Conservation (phyloP, 2,113 vertebrate species). For the Gallinago paraguaiae region DNA sequence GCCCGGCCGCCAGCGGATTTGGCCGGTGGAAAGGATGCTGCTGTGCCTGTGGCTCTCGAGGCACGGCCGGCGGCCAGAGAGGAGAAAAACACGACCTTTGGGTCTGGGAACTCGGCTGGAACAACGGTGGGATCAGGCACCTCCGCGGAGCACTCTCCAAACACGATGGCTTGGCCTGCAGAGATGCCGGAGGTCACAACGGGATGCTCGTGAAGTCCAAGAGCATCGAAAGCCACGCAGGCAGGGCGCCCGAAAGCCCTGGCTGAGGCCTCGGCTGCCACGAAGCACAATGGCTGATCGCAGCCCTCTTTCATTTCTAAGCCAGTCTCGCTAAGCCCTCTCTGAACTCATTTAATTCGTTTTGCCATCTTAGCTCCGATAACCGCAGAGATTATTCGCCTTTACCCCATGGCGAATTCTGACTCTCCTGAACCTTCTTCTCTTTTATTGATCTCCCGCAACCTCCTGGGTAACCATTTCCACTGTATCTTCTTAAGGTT, state of each 20-base stretch:
- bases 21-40: neutral
- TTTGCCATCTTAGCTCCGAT: neutral
- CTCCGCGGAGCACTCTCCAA: neutral
- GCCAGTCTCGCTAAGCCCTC: neutral
- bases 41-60: rapidly evolving
- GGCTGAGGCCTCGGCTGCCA: neutral
- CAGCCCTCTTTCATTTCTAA: neutral
- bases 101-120: neutral
- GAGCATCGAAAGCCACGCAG: neutral
- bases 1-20: rapidly evolving
- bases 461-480: neutral
- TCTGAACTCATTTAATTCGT: neutral
- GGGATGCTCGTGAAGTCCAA: neutral
- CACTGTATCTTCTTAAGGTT: neutral
- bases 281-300: rapidly evolving
- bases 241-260: neutral
- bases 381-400: neutral
- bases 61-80: neutral
- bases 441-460: neutral
- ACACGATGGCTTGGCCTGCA: rapidly evolving
- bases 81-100: neutral
- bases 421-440: neutral
- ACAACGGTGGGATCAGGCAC: rapidly evolving
- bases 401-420: neutral
- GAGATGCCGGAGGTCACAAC: neutral